These are phyloP conservation scores for Laterallus jamaicensis DNA, from an alignment of 2,113 vertebrate species.

Conservation along the genomic window DNA sequence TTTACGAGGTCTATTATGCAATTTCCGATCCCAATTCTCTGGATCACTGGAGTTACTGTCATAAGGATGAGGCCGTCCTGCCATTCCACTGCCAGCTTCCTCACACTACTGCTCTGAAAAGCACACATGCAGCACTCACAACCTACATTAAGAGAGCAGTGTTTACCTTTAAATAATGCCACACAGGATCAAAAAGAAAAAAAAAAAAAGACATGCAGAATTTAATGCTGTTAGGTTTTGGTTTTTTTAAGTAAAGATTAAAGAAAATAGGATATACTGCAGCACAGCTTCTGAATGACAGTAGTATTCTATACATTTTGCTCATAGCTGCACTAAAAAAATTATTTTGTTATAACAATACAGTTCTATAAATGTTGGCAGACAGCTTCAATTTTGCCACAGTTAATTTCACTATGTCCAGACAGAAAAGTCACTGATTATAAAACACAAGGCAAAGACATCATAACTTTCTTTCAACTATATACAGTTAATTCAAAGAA, in stretches of 20 bases:
- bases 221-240: slow-evolving; percentile 37
- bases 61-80: slow-evolving; percentile 90
- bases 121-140: slow-evolving; percentile 82
- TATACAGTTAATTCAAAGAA: neutral
- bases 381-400: neutral
- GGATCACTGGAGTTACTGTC: slow-evolving; percentile 95
- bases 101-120: slow-evolving; percentile 82
- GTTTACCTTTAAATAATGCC: slow-evolving; percentile 74
- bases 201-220: slow-evolving; percentile 52
- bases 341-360: neutral
- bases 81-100: slow-evolving; percentile 90
- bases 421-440: slow-evolving; percentile 13
- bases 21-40: slow-evolving; percentile 90
- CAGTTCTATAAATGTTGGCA: neutral
- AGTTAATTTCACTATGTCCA: neutral
- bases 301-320: neutral
- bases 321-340: neutral
- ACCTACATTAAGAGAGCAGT: slow-evolving; percentile 83
- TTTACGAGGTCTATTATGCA: slow-evolving; percentile 90
- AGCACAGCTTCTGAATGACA: neutral
- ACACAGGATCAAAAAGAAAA: slow-evolving; percentile 26
- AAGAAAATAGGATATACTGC: neutral
- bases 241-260: slow-evolving; percentile 11
- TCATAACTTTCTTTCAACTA: neutral
- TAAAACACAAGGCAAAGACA: neutral